Evolutionary conservation across 2,888 invertebrate genomes (phyloP).

Genomic region (Tridacna gigas): DNA sequence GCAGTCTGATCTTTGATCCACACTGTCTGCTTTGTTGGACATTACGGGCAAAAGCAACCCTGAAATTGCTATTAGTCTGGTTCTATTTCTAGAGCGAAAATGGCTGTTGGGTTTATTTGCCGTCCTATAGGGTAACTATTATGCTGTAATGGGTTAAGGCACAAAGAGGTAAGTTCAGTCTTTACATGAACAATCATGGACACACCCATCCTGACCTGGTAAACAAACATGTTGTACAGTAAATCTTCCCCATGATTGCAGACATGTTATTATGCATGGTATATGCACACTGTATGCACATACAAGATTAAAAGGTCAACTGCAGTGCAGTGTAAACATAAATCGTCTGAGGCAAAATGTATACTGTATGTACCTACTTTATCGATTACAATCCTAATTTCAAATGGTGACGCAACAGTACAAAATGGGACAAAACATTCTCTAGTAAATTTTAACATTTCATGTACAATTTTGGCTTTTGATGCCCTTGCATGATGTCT

Average conservation of each 20-base stretch:
- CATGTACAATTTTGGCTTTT: not conserved
- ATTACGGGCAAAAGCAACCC: too few relatives aligned
- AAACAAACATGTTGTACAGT: not conserved
- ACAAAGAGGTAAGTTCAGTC: too few relatives aligned
- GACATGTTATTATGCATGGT: conserved; percentile 23
- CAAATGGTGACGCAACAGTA: not conserved
- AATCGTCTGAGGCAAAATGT: conserved; percentile 8
- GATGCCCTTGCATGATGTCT: not conserved
- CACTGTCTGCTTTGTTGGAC: too few relatives aligned
- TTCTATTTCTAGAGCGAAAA: too few relatives aligned
- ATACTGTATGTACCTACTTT: not conserved
- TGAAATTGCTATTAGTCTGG: too few relatives aligned
- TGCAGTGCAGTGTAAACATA: conserved; percentile 13
- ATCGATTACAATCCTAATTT: not conserved
- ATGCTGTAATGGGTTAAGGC: too few relatives aligned
- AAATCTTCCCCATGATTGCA: conserved; percentile 10
- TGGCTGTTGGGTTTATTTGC: too few relatives aligned
- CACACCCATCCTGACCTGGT: too few relatives aligned
- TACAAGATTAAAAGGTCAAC: conserved; percentile 22
- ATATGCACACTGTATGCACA: conserved; percentile 22
- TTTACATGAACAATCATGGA: too few relatives aligned
- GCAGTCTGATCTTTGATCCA: too few relatives aligned
- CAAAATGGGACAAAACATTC: not conserved
- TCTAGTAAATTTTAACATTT: not conserved
- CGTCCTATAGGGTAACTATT: too few relatives aligned